Percentiles rank a stretch among this genome's conserved stretches.
phyloP scores from a whole-genome alignment of 1,140 invertebrate species.

The Charaxes varanes region DNA sequence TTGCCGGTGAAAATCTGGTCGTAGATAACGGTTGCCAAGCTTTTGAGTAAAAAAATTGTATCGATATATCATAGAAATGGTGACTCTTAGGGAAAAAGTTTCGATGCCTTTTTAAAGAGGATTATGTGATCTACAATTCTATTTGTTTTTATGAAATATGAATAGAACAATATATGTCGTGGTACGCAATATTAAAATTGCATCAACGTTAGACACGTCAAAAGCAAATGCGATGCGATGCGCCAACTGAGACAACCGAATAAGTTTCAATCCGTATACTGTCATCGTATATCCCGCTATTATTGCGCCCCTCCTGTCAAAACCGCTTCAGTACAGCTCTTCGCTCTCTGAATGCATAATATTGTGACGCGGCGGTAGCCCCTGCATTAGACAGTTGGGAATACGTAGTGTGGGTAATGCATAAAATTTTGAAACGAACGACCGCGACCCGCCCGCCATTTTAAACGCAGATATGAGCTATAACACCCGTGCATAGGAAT shows the following conservation, averaged over 20 bases:
- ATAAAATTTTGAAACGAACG: slow-evolving; percentile 33
- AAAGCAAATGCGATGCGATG: slow-evolving; percentile 1
- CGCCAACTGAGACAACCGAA: slow-evolving; percentile 5
- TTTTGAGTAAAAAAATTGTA: no score
- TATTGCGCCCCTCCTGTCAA: slow-evolving; percentile 26
- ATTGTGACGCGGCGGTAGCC: slow-evolving; percentile 24
- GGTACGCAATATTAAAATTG: not conserved
- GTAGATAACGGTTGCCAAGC: no score
- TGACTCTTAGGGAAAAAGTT: no score
- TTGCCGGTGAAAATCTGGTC: no score
- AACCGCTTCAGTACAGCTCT: slow-evolving; percentile 28
- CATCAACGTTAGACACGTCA: not conserved
- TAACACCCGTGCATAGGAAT: slow-evolving; percentile 20
- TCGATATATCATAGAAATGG: no score
- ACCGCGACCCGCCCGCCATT: slow-evolving; percentile 22
- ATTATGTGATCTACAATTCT: no score
- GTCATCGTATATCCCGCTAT: slow-evolving; percentile 26
- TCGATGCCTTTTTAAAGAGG: no score
- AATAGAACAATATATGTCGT: not conserved
- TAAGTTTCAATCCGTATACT: slow-evolving; percentile 25
- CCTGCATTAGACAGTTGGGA: slow-evolving; percentile 31
- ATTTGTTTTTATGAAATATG: no score
- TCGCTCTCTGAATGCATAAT: slow-evolving; percentile 23
- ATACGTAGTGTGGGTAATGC: slow-evolving; percentile 32
- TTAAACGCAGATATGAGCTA: slow-evolving; percentile 22